Percentiles rank a stretch among this genome's conserved stretches.
phyloP scores from a whole-genome alignment of 2,888 invertebrate species.

The Platycnemis pennipes region DNA sequence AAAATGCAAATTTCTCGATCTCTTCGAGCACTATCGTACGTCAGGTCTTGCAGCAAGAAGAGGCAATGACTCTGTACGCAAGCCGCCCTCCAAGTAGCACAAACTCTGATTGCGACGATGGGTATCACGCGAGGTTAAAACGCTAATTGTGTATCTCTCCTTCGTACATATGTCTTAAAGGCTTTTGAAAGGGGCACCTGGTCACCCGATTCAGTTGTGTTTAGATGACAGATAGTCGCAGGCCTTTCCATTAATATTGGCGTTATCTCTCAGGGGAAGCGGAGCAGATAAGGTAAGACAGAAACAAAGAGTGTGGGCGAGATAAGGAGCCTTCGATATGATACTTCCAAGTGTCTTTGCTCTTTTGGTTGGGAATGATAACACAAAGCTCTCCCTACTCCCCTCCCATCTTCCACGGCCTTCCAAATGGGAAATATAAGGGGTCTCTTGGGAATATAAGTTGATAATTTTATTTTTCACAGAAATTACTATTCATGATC shows the following conservation, averaged over 20 bases:
- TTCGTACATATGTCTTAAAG: neutral
- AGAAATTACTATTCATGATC: too few relatives aligned
- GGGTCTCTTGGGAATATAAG: too few relatives aligned
- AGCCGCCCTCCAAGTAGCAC: too few relatives aligned
- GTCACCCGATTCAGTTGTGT: neutral
- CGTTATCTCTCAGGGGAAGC: neutral
- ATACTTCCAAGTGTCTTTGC: conserved; percentile 29
- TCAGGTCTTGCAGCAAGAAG: neutral
- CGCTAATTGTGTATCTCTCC: neutral
- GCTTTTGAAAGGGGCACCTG: neutral
- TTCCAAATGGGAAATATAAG: too few relatives aligned
- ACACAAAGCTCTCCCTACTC: neutral
- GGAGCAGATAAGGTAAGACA: neutral
- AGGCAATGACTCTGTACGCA: too few relatives aligned
- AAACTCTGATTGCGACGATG: too few relatives aligned
- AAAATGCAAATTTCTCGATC: neutral
- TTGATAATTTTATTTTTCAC: too few relatives aligned
- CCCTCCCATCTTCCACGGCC: neutral
- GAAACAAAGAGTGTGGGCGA: neutral
- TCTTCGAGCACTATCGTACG: neutral
- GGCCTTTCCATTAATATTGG: conserved; percentile 7
- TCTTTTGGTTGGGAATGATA: neutral
- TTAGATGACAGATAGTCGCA: neutral
- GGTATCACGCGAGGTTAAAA: neutral
- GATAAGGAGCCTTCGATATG: neutral